Percentiles rank a stretch among this genome's conserved stretches.
Conservation (phyloP, 2,888 invertebrate species). For the Drosophila cognata region DNA sequence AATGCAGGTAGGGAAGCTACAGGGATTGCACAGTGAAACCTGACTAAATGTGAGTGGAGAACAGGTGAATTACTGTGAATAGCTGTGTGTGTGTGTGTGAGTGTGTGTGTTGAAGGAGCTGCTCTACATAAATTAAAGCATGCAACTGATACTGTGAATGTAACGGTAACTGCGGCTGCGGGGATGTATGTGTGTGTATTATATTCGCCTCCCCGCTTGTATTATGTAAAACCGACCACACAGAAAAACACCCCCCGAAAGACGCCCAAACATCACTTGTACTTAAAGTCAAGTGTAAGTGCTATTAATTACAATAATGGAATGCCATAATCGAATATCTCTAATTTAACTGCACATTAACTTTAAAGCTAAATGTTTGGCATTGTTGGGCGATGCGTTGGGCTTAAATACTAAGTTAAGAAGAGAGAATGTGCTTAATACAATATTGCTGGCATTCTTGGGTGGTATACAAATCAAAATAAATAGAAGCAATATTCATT, state of each 20-base stretch:
- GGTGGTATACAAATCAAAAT: fast-evolving
- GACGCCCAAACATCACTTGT: conserved; percentile 3
- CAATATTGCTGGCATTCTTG: no score
- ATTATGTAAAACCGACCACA: conserved; percentile 23
- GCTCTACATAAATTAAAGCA: conserved; percentile 52
- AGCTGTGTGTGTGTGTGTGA: conserved; percentile 1
- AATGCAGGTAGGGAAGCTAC: conserved; percentile 34
- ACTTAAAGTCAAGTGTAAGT: conserved; percentile 20
- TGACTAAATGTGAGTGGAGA: conserved; percentile 5
- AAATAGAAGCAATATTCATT: background rate
- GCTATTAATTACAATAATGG: conserved; percentile 29
- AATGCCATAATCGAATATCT: conserved; percentile 5
- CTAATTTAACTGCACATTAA: background rate
- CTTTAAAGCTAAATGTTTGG: background rate
- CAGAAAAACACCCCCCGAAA: background rate
- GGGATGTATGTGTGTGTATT: conserved; percentile 23
- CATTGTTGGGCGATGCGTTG: background rate
- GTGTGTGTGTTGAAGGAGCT: conserved; percentile 8
- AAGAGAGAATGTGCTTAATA: background rate
- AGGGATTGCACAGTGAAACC: conserved; percentile 12
- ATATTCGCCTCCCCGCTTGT: conserved; percentile 29
- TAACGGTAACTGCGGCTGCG: background rate
- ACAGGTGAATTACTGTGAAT: conserved; percentile 23
- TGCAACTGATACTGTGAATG: conserved; percentile 2
- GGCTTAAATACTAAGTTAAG: no score